Evolutionary conservation across 1,140 invertebrate species (phyloP).

Genomic region (Papilio glaucus): DNA sequence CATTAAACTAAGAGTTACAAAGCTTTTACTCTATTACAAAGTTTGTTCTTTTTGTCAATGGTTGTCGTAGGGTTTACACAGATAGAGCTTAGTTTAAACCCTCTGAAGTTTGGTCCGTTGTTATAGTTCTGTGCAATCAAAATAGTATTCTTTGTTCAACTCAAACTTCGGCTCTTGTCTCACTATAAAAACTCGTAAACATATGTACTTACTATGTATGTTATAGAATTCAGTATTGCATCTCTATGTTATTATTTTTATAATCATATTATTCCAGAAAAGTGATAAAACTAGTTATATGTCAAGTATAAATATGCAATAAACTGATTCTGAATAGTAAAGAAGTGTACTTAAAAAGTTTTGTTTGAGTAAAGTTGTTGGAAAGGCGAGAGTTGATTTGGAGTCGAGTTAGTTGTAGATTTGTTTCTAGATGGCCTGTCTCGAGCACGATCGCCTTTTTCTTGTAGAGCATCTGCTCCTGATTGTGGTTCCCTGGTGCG

Average conservation of each 20-base stretch:
- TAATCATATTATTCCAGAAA: neutral
- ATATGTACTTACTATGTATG: no score
- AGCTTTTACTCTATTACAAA: neutral
- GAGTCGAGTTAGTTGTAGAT: slow-evolving; percentile 52
- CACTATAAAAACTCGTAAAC: no score
- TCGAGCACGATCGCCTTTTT: slow-evolving; percentile 38
- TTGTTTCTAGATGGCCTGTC: slow-evolving; percentile 58
- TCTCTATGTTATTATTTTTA: neutral
- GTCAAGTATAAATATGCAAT: slow-evolving; percentile 4
- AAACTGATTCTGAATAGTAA: slow-evolving; percentile 32
- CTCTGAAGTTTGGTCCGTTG: no score
- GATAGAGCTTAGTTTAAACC: no score
- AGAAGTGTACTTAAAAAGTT: slow-evolving; percentile 38
- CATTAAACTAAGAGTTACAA: neutral
- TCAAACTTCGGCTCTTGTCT: no score
- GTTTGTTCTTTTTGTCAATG: no score
- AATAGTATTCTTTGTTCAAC: neutral
- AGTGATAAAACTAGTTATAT: neutral
- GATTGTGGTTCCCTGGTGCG: slow-evolving; percentile 25
- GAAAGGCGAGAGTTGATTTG: slow-evolving; percentile 54
- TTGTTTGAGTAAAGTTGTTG: slow-evolving; percentile 43
- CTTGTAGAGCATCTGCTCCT: slow-evolving; percentile 26
- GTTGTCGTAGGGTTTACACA: no score
- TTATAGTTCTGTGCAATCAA: neutral
- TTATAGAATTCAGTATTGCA: neutral